Base-by-base conservation (phyloP, 2,888 invertebrate genomes). In the Mechanitis mazaeus region DNA sequence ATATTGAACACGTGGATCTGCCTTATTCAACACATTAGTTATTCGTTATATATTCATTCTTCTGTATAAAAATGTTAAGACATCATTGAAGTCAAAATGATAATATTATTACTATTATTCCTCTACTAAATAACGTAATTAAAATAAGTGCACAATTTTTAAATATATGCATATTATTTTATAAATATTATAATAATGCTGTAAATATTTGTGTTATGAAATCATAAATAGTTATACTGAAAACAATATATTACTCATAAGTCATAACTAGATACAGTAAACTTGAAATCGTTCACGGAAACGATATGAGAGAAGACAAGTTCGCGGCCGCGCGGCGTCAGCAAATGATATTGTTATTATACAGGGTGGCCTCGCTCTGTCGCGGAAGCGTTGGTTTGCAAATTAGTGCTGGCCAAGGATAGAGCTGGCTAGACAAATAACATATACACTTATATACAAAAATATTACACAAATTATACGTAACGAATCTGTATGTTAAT, bases 301-400 rank as follows among this genome's bases (percentile, higher is more conserved):
- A 68, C 62, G 64, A 65, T 64, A 61, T 38, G 64, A 67, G 63
- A 64, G 59, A 63, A 71, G 69, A 64, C 68, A 67, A 68, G 68
- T 66, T 68, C 66, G 66, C 67, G 65, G 67, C 38, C 64, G 54
- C 58, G 62, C 67, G 67, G 63, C 69, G 63, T 69, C 68, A 68
- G 67, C 69, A 70, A 70, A 68, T 50, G 31, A 50, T 70, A 70
- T 69, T 65, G 68, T 66, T 68, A 69, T 68, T 68, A 68, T 65
- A 68, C 68, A 68, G 66, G 68, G 62, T 64, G 72, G 65, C 72
- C 71, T 72, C 68, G 70, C 78, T 75, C 66, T 72, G 73, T 81
- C 81, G 81, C 87, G 88, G 87, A 88, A 88, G 85, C 80, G 76
- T 72, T 75, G 74, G 72, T 75, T 83, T 80, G 87, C 87, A 84